A percentile compares a stretch with the other conserved stretches of the same genome.
Evolutionary conservation across 2,888 invertebrate species (phyloP).

Genomic region (Lasiommata megera): DNA sequence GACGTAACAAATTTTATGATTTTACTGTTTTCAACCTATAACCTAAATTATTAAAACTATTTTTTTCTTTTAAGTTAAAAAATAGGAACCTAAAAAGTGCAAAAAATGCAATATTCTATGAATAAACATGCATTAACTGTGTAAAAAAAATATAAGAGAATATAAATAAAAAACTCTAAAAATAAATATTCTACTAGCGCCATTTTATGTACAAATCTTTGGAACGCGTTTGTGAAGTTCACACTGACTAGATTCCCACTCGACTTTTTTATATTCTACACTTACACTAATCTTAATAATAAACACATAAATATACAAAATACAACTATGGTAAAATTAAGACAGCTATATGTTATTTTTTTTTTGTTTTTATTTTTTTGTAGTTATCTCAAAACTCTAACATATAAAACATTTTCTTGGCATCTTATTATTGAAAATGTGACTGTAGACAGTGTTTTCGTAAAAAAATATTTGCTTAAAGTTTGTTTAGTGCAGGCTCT

Average conservation of each 20-base stretch:
- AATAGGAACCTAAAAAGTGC: neutral
- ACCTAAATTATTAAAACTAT: no score
- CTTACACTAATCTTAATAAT: neutral
- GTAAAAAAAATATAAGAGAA: no score
- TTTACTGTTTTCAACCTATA: no score
- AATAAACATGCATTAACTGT: conserved; percentile 1
- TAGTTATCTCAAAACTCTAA: neutral
- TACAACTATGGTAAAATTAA: neutral
- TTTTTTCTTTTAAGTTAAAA: no score
- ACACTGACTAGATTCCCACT: conserved; percentile 80
- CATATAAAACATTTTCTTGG: conserved; percentile 11
- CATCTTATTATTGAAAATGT: conserved; percentile 3
- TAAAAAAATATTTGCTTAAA: no score
- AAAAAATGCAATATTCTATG: neutral
- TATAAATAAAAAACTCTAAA: conserved; percentile 26
- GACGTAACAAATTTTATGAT: no score
- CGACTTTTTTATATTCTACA: conserved; percentile 36
- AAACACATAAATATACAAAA: neutral
- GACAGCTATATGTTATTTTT: conserved; percentile 17
- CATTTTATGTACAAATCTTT: conserved; percentile 73
- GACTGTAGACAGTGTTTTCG: no score
- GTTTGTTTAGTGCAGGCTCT: no score
- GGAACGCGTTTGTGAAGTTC: conserved; percentile 75
- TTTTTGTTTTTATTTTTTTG: neutral
- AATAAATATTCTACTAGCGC: conserved; percentile 49